A percentile compares a stretch with the other conserved stretches of the same genome.
Conservation (phyloP, 2,888 invertebrate species). For the Thecophora atra region DNA sequence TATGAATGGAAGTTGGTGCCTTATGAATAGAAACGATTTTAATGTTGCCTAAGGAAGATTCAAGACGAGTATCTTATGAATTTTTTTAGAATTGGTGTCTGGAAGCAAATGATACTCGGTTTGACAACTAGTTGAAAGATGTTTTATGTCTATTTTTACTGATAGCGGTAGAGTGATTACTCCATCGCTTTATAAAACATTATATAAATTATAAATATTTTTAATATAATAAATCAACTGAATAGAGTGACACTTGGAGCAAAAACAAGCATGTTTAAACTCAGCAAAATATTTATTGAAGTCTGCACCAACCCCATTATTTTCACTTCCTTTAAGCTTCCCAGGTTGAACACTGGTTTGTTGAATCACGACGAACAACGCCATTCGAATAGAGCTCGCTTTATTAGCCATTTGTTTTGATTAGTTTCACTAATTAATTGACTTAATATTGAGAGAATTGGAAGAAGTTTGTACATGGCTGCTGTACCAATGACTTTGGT, state of each 20-base stretch:
- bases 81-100: neutral
- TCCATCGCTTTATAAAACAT: too few species aligned
- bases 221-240: too few species aligned
- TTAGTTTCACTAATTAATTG: conserved; percentile 50
- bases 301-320: neutral
- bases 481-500: too few species aligned
- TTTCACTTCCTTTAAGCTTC: neutral
- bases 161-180: too few species aligned
- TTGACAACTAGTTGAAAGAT: neutral
- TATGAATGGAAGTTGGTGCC: neutral
- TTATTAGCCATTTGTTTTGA: conserved; percentile 49
- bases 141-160: too few species aligned
- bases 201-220: too few species aligned
- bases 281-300: neutral
- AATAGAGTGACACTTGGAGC: too few species aligned
- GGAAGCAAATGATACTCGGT: neutral
- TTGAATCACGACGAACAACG: conserved; percentile 4
- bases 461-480: too few species aligned
- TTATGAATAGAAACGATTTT: neutral
- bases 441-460: conserved; percentile 33
- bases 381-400: conserved; percentile 9
- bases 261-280: neutral
- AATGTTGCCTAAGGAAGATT: neutral
- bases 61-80: neutral
- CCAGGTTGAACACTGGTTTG: neutral